A percentile compares a stretch with the other conserved stretches of the same genome.
phyloP scores from a whole-genome alignment of 2,797 vertebrate species.

The Buphagus erythrorhynchus region DNA sequence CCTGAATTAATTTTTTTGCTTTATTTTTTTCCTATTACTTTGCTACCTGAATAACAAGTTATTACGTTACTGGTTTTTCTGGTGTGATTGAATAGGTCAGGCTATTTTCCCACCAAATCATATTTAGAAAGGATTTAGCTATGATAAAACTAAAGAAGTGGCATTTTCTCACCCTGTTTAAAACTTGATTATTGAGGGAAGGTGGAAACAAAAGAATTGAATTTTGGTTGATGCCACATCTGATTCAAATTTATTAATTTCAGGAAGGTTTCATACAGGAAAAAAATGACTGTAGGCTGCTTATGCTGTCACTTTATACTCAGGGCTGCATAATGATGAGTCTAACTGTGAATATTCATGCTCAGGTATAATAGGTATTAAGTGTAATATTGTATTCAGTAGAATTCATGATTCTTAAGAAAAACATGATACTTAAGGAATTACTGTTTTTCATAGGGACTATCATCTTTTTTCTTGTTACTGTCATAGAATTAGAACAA shows the following conservation, averaged over 20 bases:
- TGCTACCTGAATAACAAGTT: neutral
- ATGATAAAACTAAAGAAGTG: neutral
- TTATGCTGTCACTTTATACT: neutral
- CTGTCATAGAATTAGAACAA: neutral
- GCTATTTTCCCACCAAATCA: neutral
- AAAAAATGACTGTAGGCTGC: neutral
- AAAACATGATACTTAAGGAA: neutral
- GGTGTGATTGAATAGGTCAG: neutral
- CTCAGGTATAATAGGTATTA: slow-evolving; percentile 15
- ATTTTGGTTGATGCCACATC: neutral
- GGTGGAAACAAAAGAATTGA: neutral
- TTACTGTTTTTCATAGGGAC: neutral
- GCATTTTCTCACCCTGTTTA: neutral
- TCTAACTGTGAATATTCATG: neutral
- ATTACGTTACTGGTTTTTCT: neutral
- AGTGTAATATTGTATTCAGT: neutral
- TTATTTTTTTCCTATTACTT: neutral
- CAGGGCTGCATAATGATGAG: neutral
- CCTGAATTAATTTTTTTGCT: neutral
- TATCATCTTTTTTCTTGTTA: neutral
- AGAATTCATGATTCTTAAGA: neutral
- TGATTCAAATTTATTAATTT: neutral
- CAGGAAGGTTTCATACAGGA: neutral
- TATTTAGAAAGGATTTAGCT: neutral
- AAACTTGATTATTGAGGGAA: neutral